phyloP scores from a whole-genome alignment of 92 coral and sea anemone species.

The Meandrina meandrites region DNA sequence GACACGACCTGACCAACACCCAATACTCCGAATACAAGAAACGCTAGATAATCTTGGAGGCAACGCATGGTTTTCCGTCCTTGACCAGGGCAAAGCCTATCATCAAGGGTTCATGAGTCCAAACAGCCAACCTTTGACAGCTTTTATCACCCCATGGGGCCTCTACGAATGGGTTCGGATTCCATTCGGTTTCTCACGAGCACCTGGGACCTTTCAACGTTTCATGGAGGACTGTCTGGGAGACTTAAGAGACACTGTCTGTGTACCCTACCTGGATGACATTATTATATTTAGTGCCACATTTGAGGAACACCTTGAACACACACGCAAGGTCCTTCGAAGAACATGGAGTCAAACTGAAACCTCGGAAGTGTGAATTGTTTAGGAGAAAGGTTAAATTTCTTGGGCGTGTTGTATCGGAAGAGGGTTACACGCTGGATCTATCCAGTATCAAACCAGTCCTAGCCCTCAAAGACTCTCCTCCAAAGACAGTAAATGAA shows the following conservation, averaged over 20 bases:
- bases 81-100: constrained; percentile 74
- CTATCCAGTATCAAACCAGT: constrained; percentile 55
- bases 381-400: constrained; percentile 55
- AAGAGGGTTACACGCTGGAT: constrained; percentile 50
- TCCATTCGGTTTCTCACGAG: constrained; percentile 63
- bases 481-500: constrained; percentile 66
- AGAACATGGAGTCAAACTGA: constrained; percentile 60
- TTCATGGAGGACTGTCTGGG: constrained; percentile 63
- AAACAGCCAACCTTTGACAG: constrained; percentile 55
- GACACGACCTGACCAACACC: constrained; percentile 66
- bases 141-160: constrained; percentile 73
- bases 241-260: constrained; percentile 42
- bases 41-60: constrained; percentile 73
- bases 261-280: constrained; percentile 63
- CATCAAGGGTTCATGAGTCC: constrained; percentile 70
- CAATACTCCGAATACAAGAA: constrained; percentile 70
- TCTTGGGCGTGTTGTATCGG: constrained; percentile 62
- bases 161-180: constrained; percentile 66
- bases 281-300: constrained; percentile 46
- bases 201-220: constrained; percentile 63
- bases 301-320: constrained; percentile 60
- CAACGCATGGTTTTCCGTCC: constrained; percentile 68
- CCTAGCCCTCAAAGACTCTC: constrained; percentile 43
- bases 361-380: constrained; percentile 56
- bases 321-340: constrained; percentile 51